Evolutionary conservation across 2,888 invertebrate genomes (phyloP).

Genomic region (Trachelus troglodyta): DNA sequence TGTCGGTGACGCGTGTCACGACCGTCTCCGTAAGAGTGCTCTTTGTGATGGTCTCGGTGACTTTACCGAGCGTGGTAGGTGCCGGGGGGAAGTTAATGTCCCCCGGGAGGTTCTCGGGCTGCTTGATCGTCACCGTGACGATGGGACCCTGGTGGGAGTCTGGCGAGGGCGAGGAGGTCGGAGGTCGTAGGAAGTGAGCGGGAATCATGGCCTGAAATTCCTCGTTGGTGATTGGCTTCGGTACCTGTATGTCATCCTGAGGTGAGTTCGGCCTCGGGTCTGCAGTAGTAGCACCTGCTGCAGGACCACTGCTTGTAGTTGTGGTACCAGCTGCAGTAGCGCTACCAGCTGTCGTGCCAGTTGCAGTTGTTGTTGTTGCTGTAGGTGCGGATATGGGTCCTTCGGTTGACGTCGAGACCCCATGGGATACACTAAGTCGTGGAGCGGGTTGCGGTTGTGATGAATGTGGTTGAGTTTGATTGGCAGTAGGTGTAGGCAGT

Average conservation of each 20-base stretch:
- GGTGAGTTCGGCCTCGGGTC: slow-evolving; percentile 66
- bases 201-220: slow-evolving; percentile 97
- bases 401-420: slow-evolving; percentile 15
- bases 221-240: slow-evolving; percentile 91
- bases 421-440: slow-evolving; percentile 46
- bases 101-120: slow-evolving; percentile 73
- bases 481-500: slow-evolving; percentile 37
- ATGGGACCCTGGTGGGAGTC: slow-evolving; percentile 68
- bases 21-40: slow-evolving; percentile 95
- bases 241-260: slow-evolving; percentile 72
- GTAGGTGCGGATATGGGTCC: slow-evolving; percentile 25
- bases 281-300: slow-evolving; percentile 42
- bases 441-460: slow-evolving; percentile 54
- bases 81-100: slow-evolving; percentile 83
- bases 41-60: slow-evolving; percentile 96
- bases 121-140: slow-evolving; percentile 89
- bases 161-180: slow-evolving; percentile 64
- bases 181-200: slow-evolving; percentile 81
- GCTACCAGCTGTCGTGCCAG: slow-evolving; percentile 33
- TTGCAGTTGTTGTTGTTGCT: slow-evolving; percentile 26
- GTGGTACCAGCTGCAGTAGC: slow-evolving; percentile 36
- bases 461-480: slow-evolving; percentile 26
- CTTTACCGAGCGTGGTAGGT: slow-evolving; percentile 84
- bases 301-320: slow-evolving; percentile 35
- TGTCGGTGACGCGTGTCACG: slow-evolving; percentile 93